A percentile compares a stretch with the other conserved stretches of the same genome.
Conservation (phyloP, 2,113 vertebrate genomes). For the Scophthalmus maximus region DNA sequence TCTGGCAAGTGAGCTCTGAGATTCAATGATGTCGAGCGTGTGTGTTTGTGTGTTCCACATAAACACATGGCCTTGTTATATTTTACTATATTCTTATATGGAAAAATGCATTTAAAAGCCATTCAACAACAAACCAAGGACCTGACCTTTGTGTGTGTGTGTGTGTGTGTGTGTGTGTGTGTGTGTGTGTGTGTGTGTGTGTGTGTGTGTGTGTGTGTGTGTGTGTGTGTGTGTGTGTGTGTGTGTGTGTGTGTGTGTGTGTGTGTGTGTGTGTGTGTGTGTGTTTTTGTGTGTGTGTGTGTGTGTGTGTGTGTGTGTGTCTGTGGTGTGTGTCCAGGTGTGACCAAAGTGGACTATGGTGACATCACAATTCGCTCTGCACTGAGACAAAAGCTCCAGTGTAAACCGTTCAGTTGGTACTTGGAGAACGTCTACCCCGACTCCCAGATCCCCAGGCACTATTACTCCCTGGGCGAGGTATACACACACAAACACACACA, state of each 20-base stretch:
- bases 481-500: slow-evolving; percentile 22
- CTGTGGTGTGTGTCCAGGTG: slow-evolving; percentile 82
- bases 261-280: no score
- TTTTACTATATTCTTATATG: background rate
- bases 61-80: background rate
- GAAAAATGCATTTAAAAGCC: background rate
- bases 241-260: no score
- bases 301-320: no score
- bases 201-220: no score
- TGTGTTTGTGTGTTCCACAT: background rate
- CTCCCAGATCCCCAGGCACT: slow-evolving; percentile 98
- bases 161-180: slow-evolving; percentile 16
- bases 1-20: background rate
- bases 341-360: slow-evolving; percentile 99
- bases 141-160: slow-evolving; percentile 13
- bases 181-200: no score
- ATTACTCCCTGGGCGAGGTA: slow-evolving; percentile 99
- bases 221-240: no score
- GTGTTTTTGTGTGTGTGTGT: no score
- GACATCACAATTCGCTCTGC: slow-evolving; percentile 91
- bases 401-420: slow-evolving; percentile 99
- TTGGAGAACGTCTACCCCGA: slow-evolving; percentile 98
- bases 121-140: background rate
- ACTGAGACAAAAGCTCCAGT: slow-evolving; percentile 95
- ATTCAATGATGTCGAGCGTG: background rate